Evolutionary conservation across 2,113 vertebrate genomes (phyloP), one percentile per base, ranked within the genome.

Genomic region (Gadus macrocephalus): DNA sequence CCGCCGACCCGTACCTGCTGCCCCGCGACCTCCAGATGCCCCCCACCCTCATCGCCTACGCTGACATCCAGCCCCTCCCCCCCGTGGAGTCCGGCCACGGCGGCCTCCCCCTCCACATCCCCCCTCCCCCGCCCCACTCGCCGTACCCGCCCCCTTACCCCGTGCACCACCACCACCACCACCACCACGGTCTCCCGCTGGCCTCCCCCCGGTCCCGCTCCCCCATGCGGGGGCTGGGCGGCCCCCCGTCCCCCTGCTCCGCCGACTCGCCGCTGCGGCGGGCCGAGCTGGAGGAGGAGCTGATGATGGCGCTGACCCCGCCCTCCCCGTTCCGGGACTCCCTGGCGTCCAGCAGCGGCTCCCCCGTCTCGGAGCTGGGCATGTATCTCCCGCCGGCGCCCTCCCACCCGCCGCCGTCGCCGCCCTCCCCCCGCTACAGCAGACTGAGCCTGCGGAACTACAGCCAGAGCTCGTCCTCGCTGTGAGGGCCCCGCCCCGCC

Each of bases 241-340:
- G 78, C 28, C 31, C 67, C 42, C 78, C 67, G 73, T 91, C 93
- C 71, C 7, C 72, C 69, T 76, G 77, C 72, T 78, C 84, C 71
- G 1, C 70, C 60, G 89, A 93, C 62, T 93, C 91, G 31, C 90
- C 92, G 0, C 72, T 90, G 53, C 70, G 86, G 58, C 92, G 94
- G 87, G 91, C 88, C 31, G 93, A 96, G 78, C 85, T 91, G 73
- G 85, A 97, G 53, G 97, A 99, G 82, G 96, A 99, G 89, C 75
- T 98, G 74, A 93, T 98, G 74, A 93, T 97, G 68, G 93, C 96
- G 42, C 92, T 99, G 83, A 98, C 97, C 64, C 97, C 97, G 55
- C 97, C 97, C 9, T 99, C 97, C 16, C 97, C 97, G 60, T 99
- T 99, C 86, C 93, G 97, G 75, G 97, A 99, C 92, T 98, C 96